These are phyloP conservation scores for Drosophila mojavensis DNA, from an alignment of 1,140 invertebrate genomes.

Conservation along the genomic window DNA sequence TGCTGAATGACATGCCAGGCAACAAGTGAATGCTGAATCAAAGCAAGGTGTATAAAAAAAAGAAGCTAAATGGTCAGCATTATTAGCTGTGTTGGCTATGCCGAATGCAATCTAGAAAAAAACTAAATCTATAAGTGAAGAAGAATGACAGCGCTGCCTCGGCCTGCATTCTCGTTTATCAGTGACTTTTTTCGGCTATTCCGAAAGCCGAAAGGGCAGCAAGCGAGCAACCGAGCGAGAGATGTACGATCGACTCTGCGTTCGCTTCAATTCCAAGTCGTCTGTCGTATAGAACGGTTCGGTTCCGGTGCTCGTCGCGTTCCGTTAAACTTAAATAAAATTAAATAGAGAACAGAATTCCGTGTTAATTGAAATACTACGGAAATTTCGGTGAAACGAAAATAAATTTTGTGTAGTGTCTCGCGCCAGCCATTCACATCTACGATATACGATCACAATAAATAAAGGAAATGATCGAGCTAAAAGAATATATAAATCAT, in stretches of 20 bases:
- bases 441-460: slow-evolving; percentile 1
- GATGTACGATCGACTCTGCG: slow-evolving; percentile 23
- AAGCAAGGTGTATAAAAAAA: too few species aligned
- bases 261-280: slow-evolving; percentile 65
- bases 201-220: slow-evolving; percentile 40
- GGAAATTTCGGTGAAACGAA: slow-evolving; percentile 25
- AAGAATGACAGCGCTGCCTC: not conserved
- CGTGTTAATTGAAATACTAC: slow-evolving; percentile 48
- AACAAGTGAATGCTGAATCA: too few species aligned
- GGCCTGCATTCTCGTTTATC: slow-evolving; percentile 57
- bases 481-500: not conserved
- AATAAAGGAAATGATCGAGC: slow-evolving; percentile 2
- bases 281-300: slow-evolving; percentile 72
- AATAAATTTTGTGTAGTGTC: slow-evolving; percentile 31
- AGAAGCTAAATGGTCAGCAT: too few species aligned
- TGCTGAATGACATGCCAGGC: too few species aligned
- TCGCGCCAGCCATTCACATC: not conserved
- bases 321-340: slow-evolving; percentile 19
- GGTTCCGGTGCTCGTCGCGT: slow-evolving; percentile 49
- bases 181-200: slow-evolving; percentile 19
- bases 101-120: too few species aligned
- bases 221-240: slow-evolving; percentile 25
- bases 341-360: slow-evolving; percentile 18
- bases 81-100: too few species aligned
- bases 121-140: too few species aligned